These are phyloP conservation scores for Bubo scandiacus DNA, from an alignment of 2,113 vertebrate species.

Conservation along the genomic window DNA sequence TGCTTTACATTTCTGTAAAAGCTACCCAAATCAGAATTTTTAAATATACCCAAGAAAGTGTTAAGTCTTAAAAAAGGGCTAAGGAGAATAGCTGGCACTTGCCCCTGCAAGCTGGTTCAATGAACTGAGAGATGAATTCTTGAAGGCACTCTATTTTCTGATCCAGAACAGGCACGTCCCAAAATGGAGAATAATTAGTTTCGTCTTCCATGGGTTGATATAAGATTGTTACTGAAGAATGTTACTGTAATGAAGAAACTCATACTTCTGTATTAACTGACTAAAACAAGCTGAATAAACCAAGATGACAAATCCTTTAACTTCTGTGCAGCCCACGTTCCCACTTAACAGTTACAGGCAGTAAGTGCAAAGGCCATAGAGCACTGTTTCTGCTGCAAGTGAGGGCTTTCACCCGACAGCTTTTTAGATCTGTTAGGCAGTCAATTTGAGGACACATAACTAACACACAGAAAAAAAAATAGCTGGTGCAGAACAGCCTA, in stretches of 20 bases:
- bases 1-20: neutral
- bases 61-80: neutral
- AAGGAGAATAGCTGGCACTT: neutral
- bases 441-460: neutral
- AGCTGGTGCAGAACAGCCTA: neutral
- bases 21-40: neutral
- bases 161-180: neutral
- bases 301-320: neutral
- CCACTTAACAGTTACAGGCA: neutral
- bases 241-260: neutral
- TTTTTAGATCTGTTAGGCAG: neutral
- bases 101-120: neutral
- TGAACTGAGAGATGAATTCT: neutral
- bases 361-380: neutral
- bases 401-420: neutral
- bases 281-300: neutral
- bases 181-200: neutral
- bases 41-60: neutral
- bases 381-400: neutral
- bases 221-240: neutral
- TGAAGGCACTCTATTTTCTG: neutral
- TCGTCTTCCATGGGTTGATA: neutral
- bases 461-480: neutral
- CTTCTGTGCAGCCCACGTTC: neutral
- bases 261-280: neutral